Percentiles rank a stretch among this genome's conserved stretches.
Evolutionary conservation across 2,888 invertebrate species (phyloP).

Genomic region (Himalopsyche anomala): DNA sequence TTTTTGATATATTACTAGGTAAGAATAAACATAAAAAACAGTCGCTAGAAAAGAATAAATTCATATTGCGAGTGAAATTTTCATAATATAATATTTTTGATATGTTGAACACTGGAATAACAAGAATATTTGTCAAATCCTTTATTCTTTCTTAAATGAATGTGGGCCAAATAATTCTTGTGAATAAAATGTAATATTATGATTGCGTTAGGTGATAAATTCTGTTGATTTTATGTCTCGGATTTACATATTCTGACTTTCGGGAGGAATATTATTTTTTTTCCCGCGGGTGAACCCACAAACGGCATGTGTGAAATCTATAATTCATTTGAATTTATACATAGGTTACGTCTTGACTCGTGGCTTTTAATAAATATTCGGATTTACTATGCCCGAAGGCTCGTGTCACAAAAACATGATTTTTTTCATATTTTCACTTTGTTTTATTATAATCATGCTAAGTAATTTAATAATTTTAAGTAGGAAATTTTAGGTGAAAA

Average conservation of each 20-base stretch:
- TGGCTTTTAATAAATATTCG: constrained; percentile 62
- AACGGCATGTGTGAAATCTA: constrained; percentile 66
- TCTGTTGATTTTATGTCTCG: constrained; percentile 64
- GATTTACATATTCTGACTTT: constrained; percentile 63
- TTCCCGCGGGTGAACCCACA: constrained; percentile 57
- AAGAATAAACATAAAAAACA: not conserved
- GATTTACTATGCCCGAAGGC: constrained; percentile 49
- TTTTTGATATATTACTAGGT: constrained; percentile 7
- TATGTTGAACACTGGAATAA: constrained; percentile 9
- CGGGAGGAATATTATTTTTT: constrained; percentile 56
- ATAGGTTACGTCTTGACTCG: constrained; percentile 60
- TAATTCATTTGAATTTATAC: constrained; percentile 64
- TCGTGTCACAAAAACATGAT: constrained; percentile 27
- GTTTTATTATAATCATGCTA: constrained; percentile 3
- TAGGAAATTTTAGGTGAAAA: not conserved
- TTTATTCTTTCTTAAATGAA: constrained; percentile 39
- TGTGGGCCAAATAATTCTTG: constrained; percentile 41
- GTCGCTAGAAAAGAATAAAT: not conserved
- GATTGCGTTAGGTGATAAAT: constrained; percentile 66
- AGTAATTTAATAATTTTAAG: not conserved
- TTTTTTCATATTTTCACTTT: constrained; percentile 24
- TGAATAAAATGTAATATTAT: constrained; percentile 61
- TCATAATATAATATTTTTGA: constrained; percentile 37
- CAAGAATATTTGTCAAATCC: constrained; percentile 42
- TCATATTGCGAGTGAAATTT: constrained; percentile 23